phyloP scores from a whole-genome alignment of 2,797 vertebrate species.

The Hemibagrus guttatus region DNA sequence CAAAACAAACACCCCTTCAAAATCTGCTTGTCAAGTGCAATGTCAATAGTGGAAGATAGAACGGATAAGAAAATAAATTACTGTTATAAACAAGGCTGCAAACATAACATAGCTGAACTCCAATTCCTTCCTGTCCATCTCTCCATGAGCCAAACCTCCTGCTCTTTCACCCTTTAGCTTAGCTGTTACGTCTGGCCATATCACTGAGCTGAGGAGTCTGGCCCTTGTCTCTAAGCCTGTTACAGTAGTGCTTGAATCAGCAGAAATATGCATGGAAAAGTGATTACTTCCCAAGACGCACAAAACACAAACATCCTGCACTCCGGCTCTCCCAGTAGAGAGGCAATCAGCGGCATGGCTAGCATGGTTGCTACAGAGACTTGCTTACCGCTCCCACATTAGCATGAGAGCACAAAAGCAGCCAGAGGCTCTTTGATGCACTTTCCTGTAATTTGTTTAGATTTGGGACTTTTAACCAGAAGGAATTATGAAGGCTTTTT shows the following conservation, averaged over 20 bases:
- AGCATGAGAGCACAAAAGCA: constrained; percentile 43
- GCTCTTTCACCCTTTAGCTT: constrained; percentile 26
- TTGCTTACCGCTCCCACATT: constrained; percentile 35
- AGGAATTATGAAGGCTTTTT: constrained; percentile 17
- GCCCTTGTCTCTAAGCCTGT: constrained; percentile 14
- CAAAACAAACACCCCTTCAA: not conserved
- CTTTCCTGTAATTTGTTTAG: constrained; percentile 49
- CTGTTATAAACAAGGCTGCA: not conserved
- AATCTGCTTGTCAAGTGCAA: not conserved
- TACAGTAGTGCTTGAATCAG: constrained; percentile 51
- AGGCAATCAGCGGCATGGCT: constrained; percentile 36
- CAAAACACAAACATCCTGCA: constrained; percentile 23
- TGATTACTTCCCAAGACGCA: constrained; percentile 38
- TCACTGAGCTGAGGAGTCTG: constrained; percentile 26
- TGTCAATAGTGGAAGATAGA: not conserved
- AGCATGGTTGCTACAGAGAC: constrained; percentile 17
- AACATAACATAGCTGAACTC: not conserved
- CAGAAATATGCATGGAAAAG: constrained; percentile 48
- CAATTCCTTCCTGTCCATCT: not conserved
- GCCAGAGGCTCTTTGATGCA: constrained; percentile 42
- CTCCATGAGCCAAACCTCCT: not conserved
- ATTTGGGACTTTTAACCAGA: constrained; percentile 45
- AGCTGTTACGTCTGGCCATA: constrained; percentile 12
- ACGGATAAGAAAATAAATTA: not conserved
- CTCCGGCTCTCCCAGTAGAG: constrained; percentile 1